phyloP scores from a whole-genome alignment of 2,888 invertebrate genomes.

The Hirtodrosophila histrioides region DNA sequence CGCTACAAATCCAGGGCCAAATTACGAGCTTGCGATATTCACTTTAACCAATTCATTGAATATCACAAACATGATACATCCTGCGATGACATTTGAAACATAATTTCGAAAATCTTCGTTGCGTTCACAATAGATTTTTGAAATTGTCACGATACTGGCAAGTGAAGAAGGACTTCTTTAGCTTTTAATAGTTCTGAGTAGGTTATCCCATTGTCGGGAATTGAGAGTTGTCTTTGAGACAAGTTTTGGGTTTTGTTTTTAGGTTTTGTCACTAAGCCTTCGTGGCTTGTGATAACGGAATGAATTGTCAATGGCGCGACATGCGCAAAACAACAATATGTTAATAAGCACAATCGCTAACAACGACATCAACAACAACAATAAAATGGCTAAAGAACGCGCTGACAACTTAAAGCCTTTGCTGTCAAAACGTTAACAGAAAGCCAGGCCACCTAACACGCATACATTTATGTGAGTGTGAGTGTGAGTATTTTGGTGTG shows the following conservation, averaged over 20 bases:
- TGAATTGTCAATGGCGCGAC: slow-evolving; percentile 73
- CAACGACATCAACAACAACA: slow-evolving; percentile 22
- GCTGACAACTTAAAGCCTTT: slow-evolving; percentile 74
- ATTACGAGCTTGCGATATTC: no score
- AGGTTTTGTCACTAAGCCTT: slow-evolving; percentile 48
- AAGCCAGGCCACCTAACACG: slow-evolving; percentile 27
- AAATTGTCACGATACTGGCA: no score
- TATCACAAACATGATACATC: no score
- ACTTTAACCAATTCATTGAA: no score
- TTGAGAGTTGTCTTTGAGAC: slow-evolving; percentile 17
- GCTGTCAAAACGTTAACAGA: slow-evolving; percentile 69
- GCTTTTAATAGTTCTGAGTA: neutral
- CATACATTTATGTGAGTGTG: neutral
- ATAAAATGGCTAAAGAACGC: slow-evolving; percentile 65
- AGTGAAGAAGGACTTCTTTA: no score
- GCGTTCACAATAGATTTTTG: no score
- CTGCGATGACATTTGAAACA: no score
- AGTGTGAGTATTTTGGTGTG: slow-evolving; percentile 6
- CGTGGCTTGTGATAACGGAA: slow-evolving; percentile 60
- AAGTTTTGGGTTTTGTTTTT: slow-evolving; percentile 42
- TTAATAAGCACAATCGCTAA: slow-evolving; percentile 57
- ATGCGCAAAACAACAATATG: slow-evolving; percentile 64
- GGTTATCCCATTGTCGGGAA: slow-evolving; percentile 19
- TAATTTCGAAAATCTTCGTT: no score
- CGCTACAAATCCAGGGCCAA: no score